These are phyloP conservation scores for Dryobates pubescens DNA, from an alignment of 2,797 vertebrate genomes.

Conservation along the genomic window DNA sequence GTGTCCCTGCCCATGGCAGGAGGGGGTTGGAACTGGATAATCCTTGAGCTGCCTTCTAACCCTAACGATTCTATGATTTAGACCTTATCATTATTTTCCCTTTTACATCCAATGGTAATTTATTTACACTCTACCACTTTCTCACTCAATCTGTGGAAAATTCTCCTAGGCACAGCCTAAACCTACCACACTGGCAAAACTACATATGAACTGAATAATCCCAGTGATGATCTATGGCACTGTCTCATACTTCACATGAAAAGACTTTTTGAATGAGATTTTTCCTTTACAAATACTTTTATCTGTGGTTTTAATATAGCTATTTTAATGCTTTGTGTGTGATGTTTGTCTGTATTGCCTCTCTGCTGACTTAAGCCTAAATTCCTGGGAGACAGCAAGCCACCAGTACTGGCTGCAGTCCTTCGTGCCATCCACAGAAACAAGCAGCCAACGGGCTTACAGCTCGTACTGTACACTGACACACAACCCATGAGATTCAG, in stretches of 20 bases:
- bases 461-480: conserved; percentile 82
- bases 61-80: too few relatives aligned
- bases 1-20: too few relatives aligned
- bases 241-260: not conserved
- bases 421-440: conserved; percentile 81
- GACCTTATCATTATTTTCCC: too few relatives aligned
- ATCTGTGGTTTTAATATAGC: not conserved
- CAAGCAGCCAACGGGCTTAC: conserved; percentile 77
- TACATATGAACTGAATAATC: not conserved
- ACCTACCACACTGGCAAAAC: not conserved
- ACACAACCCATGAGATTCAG: conserved; percentile 61
- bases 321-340: not conserved
- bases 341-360: not conserved
- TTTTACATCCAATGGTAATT: too few relatives aligned
- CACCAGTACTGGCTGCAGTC: conserved; percentile 77
- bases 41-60: too few relatives aligned
- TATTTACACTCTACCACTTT: too few relatives aligned
- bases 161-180: too few relatives aligned
- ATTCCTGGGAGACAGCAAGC: conserved; percentile 75
- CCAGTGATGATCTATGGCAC: not conserved
- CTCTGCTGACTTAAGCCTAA: conserved; percentile 69
- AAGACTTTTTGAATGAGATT: not conserved
- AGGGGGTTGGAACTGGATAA: too few relatives aligned
- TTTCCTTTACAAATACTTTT: not conserved
- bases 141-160: too few relatives aligned